Evolutionary conservation across 2,113 vertebrate genomes (phyloP), one percentile per base, ranked within the genome.

Genomic region (Gyps fulvus): DNA sequence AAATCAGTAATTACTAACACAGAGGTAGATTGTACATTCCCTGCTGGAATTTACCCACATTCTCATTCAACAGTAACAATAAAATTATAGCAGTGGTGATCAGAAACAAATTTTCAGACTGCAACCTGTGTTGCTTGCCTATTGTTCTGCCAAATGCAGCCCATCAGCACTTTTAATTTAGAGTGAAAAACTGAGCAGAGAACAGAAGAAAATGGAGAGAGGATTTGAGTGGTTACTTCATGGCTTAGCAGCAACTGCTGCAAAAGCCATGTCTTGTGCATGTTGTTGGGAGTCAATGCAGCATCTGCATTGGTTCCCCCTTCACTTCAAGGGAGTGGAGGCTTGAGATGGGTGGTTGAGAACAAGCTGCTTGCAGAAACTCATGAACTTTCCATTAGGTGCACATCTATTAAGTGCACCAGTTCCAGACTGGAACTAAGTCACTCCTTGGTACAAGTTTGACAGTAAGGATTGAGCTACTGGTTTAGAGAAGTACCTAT

Each of bases 21-120:
- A 88, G 83, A 78, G 43, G 49, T 31, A 55, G 70, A 65, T 34
- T 79, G 86, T 80, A 92, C 74, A 54, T 69, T 82, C 54, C 67
- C 62, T 70, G 78, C 40, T 96, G 95, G 92, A 91, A 93, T 85
- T 83, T 80, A 94, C 78, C 70, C 66, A 94, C 74, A 55, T 59
- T 25, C 78, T 93, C 59, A 6, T 90, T 93, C 90, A 89, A 70
- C 47, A 80, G 54, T 49, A 63, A 59, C 79, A 83, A 61, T 43
- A 32, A 73, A 73, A 81, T 38, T 38, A 79, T 21, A 38, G 80
- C 43, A 55, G 47, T 14, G 86, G 69, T 38, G 73, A 84, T 67
- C 59, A 72, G 70, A 89, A 97, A 67, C 57, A 95, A 90, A 89
- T 77, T 85, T 42, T 79, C 66, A 55, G 47, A 63, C 67, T n/a